Conservation (phyloP, 2,797 vertebrate species). For the Hybognathus amarus region DNA sequence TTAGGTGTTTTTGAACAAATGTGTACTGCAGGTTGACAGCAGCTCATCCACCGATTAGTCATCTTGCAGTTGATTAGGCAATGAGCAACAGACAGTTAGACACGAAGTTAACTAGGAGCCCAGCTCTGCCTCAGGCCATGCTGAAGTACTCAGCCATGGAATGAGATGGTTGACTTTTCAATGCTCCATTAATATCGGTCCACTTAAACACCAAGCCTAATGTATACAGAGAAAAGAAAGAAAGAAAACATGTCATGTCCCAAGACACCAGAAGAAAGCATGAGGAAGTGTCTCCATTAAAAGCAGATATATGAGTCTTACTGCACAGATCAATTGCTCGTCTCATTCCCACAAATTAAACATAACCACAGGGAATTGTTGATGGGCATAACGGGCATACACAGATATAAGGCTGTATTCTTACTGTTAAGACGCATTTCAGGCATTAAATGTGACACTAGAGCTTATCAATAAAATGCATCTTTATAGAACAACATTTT, state of each 20-base stretch:
- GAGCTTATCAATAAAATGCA: not conserved
- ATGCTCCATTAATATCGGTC: slow-evolving; percentile 73
- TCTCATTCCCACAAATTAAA: not conserved
- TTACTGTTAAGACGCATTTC: not conserved
- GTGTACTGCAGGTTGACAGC: slow-evolving; percentile 68
- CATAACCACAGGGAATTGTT: slow-evolving; percentile 1
- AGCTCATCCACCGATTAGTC: slow-evolving; percentile 75
- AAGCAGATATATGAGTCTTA: slow-evolving; percentile 38
- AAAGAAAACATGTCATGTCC: slow-evolving; percentile 41
- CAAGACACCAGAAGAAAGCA: slow-evolving; percentile 52
- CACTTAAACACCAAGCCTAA: slow-evolving; percentile 64
- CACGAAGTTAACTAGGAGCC: slow-evolving; percentile 71
- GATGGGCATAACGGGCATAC: not conserved
- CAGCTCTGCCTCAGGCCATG: slow-evolving; percentile 71
- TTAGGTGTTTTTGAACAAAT: slow-evolving; percentile 10
- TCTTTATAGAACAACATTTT: not conserved
- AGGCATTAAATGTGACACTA: not conserved
- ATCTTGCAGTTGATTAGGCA: slow-evolving; percentile 63
- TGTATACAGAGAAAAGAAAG: slow-evolving; percentile 47
- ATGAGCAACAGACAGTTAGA: slow-evolving; percentile 63
- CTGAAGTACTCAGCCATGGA: slow-evolving; percentile 73
- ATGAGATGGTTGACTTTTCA: slow-evolving; percentile 73
- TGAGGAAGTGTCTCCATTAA: slow-evolving; percentile 32
- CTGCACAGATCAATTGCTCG: slow-evolving; percentile 9
- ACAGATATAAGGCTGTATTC: not conserved